Evolutionary conservation across 2,888 invertebrate species (phyloP).

Genomic region (Drosophila prostipennis): DNA sequence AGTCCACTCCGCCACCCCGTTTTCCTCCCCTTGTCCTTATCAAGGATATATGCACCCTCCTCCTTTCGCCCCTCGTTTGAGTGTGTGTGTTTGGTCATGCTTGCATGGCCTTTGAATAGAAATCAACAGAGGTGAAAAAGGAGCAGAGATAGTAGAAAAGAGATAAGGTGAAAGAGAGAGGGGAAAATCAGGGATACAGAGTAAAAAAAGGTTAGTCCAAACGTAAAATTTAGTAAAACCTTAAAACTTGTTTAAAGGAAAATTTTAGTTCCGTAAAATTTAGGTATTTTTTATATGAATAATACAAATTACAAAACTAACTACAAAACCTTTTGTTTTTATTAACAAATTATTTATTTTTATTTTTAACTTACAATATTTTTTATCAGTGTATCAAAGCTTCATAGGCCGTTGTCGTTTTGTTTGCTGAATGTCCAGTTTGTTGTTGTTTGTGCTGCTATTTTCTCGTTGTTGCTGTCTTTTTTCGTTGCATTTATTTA

Average conservation of each 20-base stretch:
- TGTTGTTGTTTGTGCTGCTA: constrained; percentile 45
- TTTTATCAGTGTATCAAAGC: constrained; percentile 15
- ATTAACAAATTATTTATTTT: too few relatives aligned
- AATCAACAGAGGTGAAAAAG: constrained; percentile 33
- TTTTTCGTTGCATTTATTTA: constrained; percentile 48
- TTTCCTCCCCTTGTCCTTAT: neutral
- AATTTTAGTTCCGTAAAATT: too few relatives aligned
- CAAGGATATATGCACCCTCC: constrained; percentile 1
- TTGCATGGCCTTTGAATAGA: constrained; percentile 69
- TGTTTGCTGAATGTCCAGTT: constrained; percentile 73
- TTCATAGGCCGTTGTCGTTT: constrained; percentile 56
- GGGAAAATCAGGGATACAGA: constrained; percentile 5
- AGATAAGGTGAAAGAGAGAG: constrained; percentile 21
- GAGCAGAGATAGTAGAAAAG: constrained; percentile 32
- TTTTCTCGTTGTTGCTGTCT: constrained; percentile 24
- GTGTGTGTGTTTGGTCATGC: constrained; percentile 54
- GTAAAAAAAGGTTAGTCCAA: too few relatives aligned
- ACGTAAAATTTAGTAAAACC: too few relatives aligned
- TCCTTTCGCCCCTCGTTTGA: constrained; percentile 6
- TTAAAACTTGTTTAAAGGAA: too few relatives aligned
- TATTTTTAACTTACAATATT: neutral
- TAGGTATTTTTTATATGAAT: too few relatives aligned
- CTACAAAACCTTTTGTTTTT: too few relatives aligned
- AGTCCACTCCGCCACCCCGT: constrained; percentile 48
- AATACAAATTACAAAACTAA: too few relatives aligned